phyloP scores from a whole-genome alignment of 1,140 invertebrate genomes.

The Heliothis virescens region DNA sequence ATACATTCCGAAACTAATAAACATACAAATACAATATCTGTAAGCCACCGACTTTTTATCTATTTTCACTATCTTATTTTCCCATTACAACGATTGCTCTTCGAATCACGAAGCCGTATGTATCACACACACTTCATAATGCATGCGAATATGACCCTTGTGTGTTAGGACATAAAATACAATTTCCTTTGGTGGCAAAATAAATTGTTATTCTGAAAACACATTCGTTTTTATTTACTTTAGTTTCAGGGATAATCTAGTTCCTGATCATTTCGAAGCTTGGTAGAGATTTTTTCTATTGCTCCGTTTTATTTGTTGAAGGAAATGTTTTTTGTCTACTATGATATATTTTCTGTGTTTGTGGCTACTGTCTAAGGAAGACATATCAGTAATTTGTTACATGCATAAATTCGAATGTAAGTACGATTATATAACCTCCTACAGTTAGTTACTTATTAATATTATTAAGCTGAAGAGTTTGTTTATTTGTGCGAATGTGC shows the following conservation, averaged over 20 bases:
- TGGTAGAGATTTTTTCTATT: conserved; percentile 3
- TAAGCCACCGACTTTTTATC: neutral
- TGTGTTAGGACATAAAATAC: neutral
- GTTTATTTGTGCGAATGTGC: too few relatives aligned
- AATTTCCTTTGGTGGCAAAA: neutral
- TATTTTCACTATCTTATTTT: neutral
- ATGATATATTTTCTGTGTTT: too few relatives aligned
- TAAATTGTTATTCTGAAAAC: neutral
- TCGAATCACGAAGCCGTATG: neutral
- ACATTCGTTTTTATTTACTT: conserved; percentile 26
- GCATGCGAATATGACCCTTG: neutral
- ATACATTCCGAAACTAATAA: too few relatives aligned
- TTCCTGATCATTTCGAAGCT: neutral
- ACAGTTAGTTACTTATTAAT: too few relatives aligned
- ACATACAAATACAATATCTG: neutral
- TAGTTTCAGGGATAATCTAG: conserved; percentile 18
- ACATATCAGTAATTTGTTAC: too few relatives aligned
- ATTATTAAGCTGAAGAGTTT: too few relatives aligned
- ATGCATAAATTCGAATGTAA: too few relatives aligned
- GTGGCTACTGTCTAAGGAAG: too few relatives aligned
- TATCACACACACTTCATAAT: neutral
- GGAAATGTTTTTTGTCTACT: too few relatives aligned
- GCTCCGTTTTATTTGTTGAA: neutral
- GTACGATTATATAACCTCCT: too few relatives aligned
- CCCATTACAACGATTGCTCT: neutral